Evolutionary conservation across 1,140 invertebrate species (phyloP), one percentile per base, ranked within the genome.

Genomic region (Brachionus rotundiformis): DNA sequence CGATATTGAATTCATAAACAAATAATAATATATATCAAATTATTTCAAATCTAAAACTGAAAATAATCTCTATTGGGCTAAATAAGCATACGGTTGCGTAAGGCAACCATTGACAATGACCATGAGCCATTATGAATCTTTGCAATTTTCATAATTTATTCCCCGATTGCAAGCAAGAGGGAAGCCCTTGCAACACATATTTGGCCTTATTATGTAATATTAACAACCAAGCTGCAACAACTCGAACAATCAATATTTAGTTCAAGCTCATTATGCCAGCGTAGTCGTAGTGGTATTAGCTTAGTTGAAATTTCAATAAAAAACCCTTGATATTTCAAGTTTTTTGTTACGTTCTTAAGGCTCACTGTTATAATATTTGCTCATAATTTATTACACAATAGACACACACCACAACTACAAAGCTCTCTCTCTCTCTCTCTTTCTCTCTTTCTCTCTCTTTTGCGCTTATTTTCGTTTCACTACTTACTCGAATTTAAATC

Each of bases 311-410:
- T 68, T 68, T 68, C 63, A 68, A 68, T 68, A 68, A 68, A 68
- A 68, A 68, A 68, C 63, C 63, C 63, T 68, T 68, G 63, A 68
- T 68, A 68, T 68, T 68, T 68, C 63, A 68, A 68, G 63, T 68
- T 36, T 68, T 68, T 68, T 68, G 16, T 68, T 33, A 36, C 31
- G 29, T 68, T 68, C 16, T 29, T 33, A 33, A 36, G 63, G 63
- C 63, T 68, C 31, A 68, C 31, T 68, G 27, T 33, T 68, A 68
- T 68, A 68, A 68, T 36, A 68, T 68, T 68, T 36, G 63, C 29
- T 68, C 63, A 68, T 68, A 68, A 68, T 68, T 68, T 68, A 68
- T 68, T 68, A 68, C 63, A 68, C 63, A 68, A 68, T 11, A 63
- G 7, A 63, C 25, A 63, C 25, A 54, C 23, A 54, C 61, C 8